phyloP scores from a whole-genome alignment of 2,888 invertebrate species.

The Tillus elongatus region DNA sequence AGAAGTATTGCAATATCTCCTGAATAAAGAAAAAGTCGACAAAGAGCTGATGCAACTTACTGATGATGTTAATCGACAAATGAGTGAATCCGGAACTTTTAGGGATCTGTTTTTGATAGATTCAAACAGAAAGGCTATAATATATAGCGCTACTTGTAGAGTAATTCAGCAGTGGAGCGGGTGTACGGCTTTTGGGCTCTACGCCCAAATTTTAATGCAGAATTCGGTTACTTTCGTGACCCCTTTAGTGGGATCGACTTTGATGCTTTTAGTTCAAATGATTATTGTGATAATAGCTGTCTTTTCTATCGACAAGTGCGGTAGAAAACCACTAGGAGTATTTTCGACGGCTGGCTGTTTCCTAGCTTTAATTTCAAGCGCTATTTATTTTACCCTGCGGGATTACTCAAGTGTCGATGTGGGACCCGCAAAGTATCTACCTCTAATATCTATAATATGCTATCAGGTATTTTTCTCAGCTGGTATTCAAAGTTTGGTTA shows the following conservation, averaged over 20 bases:
- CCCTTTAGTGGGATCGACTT: conserved; percentile 11
- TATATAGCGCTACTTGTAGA: conserved; percentile 16
- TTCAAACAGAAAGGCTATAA: conserved; percentile 29
- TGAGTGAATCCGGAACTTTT: conserved; percentile 28
- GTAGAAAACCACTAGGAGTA: conserved; percentile 26
- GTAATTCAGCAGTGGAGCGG: conserved; percentile 32
- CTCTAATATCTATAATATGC: conserved; percentile 23
- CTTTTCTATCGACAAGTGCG: conserved; percentile 25
- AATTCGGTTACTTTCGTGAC: conserved; percentile 15
- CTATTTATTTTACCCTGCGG: conserved; percentile 31
- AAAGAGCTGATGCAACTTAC: conserved; percentile 26
- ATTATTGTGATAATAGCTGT: conserved; percentile 19
- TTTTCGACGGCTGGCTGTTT: conserved; percentile 22
- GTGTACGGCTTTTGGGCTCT: conserved; percentile 27
- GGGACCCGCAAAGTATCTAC: conserved; percentile 22
- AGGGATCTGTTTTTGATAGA: conserved; percentile 28
- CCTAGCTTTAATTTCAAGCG: conserved; percentile 16
- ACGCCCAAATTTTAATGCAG: conserved; percentile 25
- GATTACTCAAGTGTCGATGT: conserved; percentile 22
- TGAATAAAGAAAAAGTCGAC: conserved; percentile 27
- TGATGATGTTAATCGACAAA: conserved; percentile 29
- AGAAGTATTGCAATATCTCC: conserved; percentile 24
- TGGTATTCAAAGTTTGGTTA: conserved; percentile 25
- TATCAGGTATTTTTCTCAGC: conserved; percentile 23
- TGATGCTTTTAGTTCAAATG: conserved; percentile 16